Conservation (phyloP, 2,113 vertebrate genomes). For the Enhydra lutris region DNA sequence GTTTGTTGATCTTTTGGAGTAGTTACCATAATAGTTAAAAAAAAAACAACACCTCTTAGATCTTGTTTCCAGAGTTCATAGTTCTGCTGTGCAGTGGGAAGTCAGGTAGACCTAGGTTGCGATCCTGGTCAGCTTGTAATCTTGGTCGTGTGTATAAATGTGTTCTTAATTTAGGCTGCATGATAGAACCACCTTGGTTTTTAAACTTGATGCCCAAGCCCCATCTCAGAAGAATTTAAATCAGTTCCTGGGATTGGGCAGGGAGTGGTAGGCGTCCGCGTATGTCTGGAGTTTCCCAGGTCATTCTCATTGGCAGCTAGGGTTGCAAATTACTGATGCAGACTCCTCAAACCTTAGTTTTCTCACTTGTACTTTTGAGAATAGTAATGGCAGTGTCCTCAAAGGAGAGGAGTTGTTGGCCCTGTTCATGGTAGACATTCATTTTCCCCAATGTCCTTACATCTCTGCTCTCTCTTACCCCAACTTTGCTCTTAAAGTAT, state of each 20-base stretch:
- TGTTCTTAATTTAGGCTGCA: background rate
- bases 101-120: background rate
- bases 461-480: background rate
- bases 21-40: background rate
- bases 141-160: background rate
- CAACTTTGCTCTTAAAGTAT: background rate
- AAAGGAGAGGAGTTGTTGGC: background rate
- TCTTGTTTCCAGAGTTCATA: background rate
- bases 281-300: background rate
- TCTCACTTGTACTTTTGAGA: background rate
- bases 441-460: background rate
- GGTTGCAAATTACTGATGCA: background rate
- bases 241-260: background rate
- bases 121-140: background rate
- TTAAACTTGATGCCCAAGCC: background rate
- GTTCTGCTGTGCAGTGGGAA: background rate
- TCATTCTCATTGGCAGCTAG: background rate
- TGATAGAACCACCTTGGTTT: background rate
- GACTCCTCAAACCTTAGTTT: background rate
- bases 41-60: background rate
- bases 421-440: background rate
- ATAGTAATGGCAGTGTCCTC: background rate
- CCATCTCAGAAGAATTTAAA: background rate
- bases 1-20: background rate
- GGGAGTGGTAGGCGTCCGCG: background rate